Base-by-base conservation (phyloP, 64 coral and sea anemone species). In the Hydrozoanthus tunicans region DNA sequence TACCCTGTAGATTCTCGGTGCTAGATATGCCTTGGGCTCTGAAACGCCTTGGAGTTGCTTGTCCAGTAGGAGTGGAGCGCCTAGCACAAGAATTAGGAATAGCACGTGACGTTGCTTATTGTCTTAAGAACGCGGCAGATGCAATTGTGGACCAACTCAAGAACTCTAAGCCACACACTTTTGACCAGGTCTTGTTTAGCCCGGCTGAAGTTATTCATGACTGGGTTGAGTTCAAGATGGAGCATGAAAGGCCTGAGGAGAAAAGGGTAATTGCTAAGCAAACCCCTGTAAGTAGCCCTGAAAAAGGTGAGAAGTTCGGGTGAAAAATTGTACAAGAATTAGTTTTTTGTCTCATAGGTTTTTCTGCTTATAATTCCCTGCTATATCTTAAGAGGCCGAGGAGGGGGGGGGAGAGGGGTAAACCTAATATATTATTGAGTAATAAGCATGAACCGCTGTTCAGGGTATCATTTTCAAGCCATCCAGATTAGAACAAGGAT, bases 101-200 rank as follows among this genome's bases (percentile, higher is more conserved):
- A 4, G 77, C 85, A 17, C 65, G 24, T 10, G 89, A 77, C 14
- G 81, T 56, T 20, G 81, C 77, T 25, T 62, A 59, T 82, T 91
- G 89, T 61, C 69, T 93, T 53, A 80, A 72, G 9, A 62, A 58
- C 10, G 92, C 92, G 56, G 83, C 89, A 13, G 62, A 77, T 78
- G 64, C 59, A 25, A 93, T 96, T 76, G 20, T 58, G 26, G 17
- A n/a, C 7, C 62, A 78, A 24, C 92, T 93, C 59, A 77, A 79
- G 25, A 17, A 59, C 3, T 52, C 59, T 13, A 67, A 77, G 3
- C 77, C 86, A 23, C 58, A 63, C 51, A 66, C 12, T 26, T 75
- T 70, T 62, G 75, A 58, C 26, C 89, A 85, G 64, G 95, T 96
- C 56, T 86, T 96, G 14, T 52, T 96, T 59, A 96, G 93, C 65